Evolutionary conservation across 2,797 vertebrate genomes (phyloP).

Genomic region (Leptodactylus fallax): DNA sequence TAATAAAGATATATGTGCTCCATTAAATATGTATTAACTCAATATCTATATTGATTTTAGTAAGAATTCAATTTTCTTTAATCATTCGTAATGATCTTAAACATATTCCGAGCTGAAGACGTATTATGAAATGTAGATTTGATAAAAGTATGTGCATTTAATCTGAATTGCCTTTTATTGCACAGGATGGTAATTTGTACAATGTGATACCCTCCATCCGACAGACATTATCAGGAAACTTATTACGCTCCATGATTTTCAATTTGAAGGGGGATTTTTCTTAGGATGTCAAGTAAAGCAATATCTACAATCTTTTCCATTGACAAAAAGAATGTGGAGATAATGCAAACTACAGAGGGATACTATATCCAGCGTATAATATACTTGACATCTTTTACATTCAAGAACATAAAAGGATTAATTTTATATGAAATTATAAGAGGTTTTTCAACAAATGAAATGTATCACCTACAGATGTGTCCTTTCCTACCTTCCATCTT

Average conservation of each 20-base stretch:
- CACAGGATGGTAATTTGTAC: background rate
- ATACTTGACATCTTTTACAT: no score
- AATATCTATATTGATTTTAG: conserved; percentile 56
- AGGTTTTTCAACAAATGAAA: no score
- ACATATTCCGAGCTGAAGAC: background rate
- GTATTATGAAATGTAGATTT: conserved; percentile 39
- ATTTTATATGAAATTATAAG: no score
- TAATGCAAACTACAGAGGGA: background rate
- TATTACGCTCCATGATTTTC: conserved; percentile 9
- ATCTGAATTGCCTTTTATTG: conserved; percentile 30
- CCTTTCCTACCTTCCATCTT: no score
- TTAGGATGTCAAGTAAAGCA: background rate
- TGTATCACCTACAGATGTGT: no score
- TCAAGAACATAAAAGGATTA: no score
- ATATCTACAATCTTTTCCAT: conserved; percentile 29
- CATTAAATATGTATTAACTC: conserved; percentile 57
- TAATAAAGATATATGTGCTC: conserved; percentile 57
- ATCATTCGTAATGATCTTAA: conserved; percentile 57
- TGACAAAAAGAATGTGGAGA: background rate
- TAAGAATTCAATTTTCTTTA: conserved; percentile 60
- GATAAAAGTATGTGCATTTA: conserved; percentile 42
- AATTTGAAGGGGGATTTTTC: conserved; percentile 9
- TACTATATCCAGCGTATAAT: background rate
- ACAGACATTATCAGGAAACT: conserved; percentile 14
- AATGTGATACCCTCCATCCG: background rate